phyloP scores from a whole-genome alignment of 1,140 invertebrate genomes.

The Phymastichus coffea region DNA sequence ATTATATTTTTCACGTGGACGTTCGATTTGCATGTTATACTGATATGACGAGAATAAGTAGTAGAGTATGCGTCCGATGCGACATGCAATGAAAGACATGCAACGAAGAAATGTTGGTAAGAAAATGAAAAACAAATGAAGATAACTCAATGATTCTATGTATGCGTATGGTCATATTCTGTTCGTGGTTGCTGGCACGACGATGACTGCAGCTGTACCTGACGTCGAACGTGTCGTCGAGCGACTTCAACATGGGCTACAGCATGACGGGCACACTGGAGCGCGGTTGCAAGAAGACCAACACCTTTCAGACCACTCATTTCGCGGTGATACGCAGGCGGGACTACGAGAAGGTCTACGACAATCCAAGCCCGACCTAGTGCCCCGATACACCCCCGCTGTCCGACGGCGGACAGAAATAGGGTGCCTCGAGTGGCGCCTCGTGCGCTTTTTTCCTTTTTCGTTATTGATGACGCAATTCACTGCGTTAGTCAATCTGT shows the following conservation, averaged over 20 bases:
- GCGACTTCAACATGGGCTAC: slow-evolving; percentile 86
- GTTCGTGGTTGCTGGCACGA: too few relatives aligned
- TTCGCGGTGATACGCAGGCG: slow-evolving; percentile 78
- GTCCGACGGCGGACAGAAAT: slow-evolving; percentile 46
- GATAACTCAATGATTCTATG: too few relatives aligned
- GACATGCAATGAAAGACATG: too few relatives aligned
- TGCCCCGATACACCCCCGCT: slow-evolving; percentile 54
- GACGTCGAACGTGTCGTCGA: slow-evolving; percentile 74
- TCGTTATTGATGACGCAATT: too few relatives aligned
- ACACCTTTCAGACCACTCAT: slow-evolving; percentile 80
- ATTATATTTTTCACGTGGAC: too few relatives aligned
- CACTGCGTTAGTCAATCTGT: too few relatives aligned
- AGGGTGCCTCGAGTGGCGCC: slow-evolving; percentile 25
- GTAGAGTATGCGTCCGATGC: too few relatives aligned
- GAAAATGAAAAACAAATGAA: too few relatives aligned
- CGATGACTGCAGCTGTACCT: slow-evolving; percentile 73
- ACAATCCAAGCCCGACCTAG: slow-evolving; percentile 51
- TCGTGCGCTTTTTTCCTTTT: background rate
- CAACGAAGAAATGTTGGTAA: too few relatives aligned
- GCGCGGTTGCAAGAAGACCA: slow-evolving; percentile 73
- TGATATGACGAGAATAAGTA: too few relatives aligned
- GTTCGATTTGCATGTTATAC: too few relatives aligned
- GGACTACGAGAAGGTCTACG: slow-evolving; percentile 57
- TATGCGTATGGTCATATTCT: too few relatives aligned
- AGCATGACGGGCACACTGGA: slow-evolving; percentile 84